Evolutionary conservation across 2,113 vertebrate genomes (phyloP), one percentile per base, ranked within the genome.

Genomic region (Crotalus viridis): DNA sequence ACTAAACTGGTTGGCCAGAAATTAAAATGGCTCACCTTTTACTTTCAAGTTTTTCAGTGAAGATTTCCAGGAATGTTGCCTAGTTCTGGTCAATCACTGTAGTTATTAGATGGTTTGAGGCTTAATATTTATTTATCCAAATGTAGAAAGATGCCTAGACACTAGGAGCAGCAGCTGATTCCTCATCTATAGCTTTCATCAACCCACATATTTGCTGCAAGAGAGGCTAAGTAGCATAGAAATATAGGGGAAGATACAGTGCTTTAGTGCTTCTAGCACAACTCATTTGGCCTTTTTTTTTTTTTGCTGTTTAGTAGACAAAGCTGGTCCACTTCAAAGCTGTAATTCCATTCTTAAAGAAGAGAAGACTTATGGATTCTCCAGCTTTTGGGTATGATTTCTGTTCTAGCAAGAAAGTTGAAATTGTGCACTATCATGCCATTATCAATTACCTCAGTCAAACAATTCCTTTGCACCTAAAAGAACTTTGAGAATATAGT

Each of bases 401-500:
- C 12, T 52, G 0, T 57, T 39, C 61, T 39, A 93, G 85, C 90
- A 33, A 26, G 43, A 88, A 10, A 10, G 15, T n/a, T 48, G 26
- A 48, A 10, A 39, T 93, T 3, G 39, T 64, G 10, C 0, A 8
- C 51, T 56, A 55, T 22, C 22, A 4, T 19, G 28, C 12, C n/a
- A 56, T 15, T 59, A 52, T 12, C n/a, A 39, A 54, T 55, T 54
- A 59, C 2, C 81, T 7, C 85, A 64, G 22, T 0, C 0, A 46
- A 2, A 21, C 54, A 54, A 39, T 0, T 89, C 10, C 1, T 10
- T 22, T 2, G 12, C 54, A n/a, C 33, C 48, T 0, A 24, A 6
- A 74, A 88, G 55, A 43, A n/a, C 0, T 0, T 57, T 26, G 0
- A 92, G 28, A 0, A 15, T 91, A 17, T 10, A 3, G 1, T 28